Base-by-base conservation (phyloP, 2,113 vertebrate genomes). In the Prionailurus viverrinus region DNA sequence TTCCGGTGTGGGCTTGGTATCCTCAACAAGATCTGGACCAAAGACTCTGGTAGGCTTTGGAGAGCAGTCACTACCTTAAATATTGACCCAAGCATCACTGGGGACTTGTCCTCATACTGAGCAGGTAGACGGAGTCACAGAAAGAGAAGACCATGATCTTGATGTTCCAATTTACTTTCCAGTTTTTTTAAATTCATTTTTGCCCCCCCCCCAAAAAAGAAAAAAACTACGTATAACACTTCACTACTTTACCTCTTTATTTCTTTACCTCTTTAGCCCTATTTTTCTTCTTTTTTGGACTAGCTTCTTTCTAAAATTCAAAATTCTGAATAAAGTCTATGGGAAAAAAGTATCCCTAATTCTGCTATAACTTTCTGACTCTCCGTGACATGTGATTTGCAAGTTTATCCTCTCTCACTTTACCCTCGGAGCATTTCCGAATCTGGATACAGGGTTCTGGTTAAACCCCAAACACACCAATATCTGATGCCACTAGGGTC, bases 261-360 rank as follows among this genome's bases (percentile, higher is more conserved):
- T 53, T 53, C 11, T 71, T 66, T 74, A 53, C 5, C 63, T n/a
- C 41, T 88, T 76, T 71, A 79, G 36, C 19, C 29, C 18, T 36
- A 18, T 71, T 61, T 41, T 36, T 45, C 45, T 19, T 27, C 1
- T 15, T n/a, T 45, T 29, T 93, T 58, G 11, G 48, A 95, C 7
- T 63, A 71, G 3, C 8, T 87, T 61, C 21, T 85, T 93, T 71
- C 68, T 27, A 29, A 96, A 92, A 66, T 74, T 69, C 41, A 66
- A 94, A 90, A 55, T 80, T 86, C 27, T 81, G 41, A 86, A 80
- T 61, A 33, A 83, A 89, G 7, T 89, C n/a, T 74, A 48, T 25
- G 23, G 4, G 53, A 65, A 63, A 83, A 29, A 51, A 10, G 4
- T 78, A n/a, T 84, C n/a, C 23, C 23, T 19, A 27, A 69, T 92